These are phyloP conservation scores for Lepetodrilus schrolli DNA, from an alignment of 2,888 invertebrate species.

Conservation along the genomic window DNA sequence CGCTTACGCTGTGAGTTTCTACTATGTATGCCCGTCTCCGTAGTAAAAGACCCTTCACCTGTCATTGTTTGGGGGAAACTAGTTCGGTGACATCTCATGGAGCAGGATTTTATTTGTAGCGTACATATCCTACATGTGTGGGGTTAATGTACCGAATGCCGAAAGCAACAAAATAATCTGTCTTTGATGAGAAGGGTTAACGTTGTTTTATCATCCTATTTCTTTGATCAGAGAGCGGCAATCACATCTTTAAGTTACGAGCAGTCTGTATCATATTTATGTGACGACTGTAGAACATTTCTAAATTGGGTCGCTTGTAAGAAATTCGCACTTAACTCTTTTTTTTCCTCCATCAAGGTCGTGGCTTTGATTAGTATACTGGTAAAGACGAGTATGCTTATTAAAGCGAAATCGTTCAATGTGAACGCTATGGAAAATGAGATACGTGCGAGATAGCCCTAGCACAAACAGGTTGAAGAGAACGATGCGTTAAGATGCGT, in stretches of 20 bases:
- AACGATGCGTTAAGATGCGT: background rate
- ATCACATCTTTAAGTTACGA: background rate
- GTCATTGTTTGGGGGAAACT: too few species aligned
- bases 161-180: background rate
- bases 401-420: background rate
- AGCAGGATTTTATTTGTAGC: background rate
- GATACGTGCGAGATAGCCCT: background rate
- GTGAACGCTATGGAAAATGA: constrained; percentile 5
- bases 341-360: background rate
- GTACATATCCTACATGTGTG: background rate
- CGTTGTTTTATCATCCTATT: background rate
- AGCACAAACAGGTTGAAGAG: background rate
- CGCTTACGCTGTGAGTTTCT: too few species aligned
- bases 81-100: background rate
- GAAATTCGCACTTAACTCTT: background rate
- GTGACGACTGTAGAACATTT: background rate
- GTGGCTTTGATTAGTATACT: background rate
- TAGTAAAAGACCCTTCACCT: too few species aligned
- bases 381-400: background rate
- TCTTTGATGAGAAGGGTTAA: background rate
- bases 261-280: background rate
- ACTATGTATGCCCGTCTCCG: too few species aligned
- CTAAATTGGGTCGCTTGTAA: background rate
- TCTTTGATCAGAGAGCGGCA: constrained; percentile 1
- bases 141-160: background rate